Evolutionary conservation across 2,888 invertebrate genomes (phyloP).

Genomic region (Galerucella nymphaeae): DNA sequence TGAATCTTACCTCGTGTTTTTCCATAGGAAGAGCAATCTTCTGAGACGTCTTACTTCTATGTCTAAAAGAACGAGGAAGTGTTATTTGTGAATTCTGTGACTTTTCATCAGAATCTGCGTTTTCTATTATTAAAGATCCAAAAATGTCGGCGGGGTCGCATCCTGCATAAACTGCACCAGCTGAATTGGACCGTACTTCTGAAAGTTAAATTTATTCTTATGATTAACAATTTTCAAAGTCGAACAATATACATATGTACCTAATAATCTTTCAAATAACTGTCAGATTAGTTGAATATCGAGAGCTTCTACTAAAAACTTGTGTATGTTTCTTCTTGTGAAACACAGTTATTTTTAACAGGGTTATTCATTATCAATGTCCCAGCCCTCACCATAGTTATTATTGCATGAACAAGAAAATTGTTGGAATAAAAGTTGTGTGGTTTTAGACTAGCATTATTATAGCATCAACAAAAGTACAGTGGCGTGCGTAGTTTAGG

Average conservation of each 20-base stretch:
- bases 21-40: constrained; percentile 26
- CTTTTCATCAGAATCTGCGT: constrained; percentile 31
- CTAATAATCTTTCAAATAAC: not conserved
- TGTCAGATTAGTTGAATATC: no score
- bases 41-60: constrained; percentile 47
- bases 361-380: no score
- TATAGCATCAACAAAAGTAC: no score
- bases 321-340: no score
- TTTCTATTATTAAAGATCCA: constrained; percentile 69
- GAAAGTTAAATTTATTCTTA: constrained; percentile 16
- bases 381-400: no score
- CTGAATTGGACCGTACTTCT: constrained; percentile 79
- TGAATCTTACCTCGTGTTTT: constrained; percentile 30
- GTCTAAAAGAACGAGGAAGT: constrained; percentile 39
- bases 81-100: constrained; percentile 61
- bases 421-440: no score
- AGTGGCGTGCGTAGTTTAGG: no score
- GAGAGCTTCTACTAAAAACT: no score
- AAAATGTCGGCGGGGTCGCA: constrained; percentile 68
- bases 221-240: not conserved
- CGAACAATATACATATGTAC: no score
- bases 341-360: no score
- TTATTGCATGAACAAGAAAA: no score
- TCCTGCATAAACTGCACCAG: constrained; percentile 68
- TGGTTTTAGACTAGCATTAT: no score